These are phyloP conservation scores for Gasteruption jaculator DNA, from an alignment of 2,888 invertebrate species.

Conservation along the genomic window DNA sequence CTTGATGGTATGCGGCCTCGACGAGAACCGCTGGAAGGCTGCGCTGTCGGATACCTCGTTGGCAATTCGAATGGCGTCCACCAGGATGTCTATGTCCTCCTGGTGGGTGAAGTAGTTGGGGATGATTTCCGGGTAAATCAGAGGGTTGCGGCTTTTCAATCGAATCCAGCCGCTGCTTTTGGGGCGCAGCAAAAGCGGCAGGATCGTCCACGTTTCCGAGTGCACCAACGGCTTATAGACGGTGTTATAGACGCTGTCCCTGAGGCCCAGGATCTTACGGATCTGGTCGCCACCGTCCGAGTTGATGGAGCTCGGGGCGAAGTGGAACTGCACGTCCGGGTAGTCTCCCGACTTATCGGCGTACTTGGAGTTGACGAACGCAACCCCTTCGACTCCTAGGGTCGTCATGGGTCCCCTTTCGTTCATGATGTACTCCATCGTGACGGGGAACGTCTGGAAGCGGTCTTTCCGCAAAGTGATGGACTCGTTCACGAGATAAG, in stretches of 20 bases:
- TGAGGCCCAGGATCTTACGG: constrained; percentile 67
- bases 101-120: constrained; percentile 89
- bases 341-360: constrained; percentile 72
- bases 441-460: constrained; percentile 72
- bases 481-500: constrained; percentile 77
- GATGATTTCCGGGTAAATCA: constrained; percentile 78
- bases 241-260: constrained; percentile 78
- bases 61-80: constrained; percentile 82
- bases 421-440: constrained; percentile 75
- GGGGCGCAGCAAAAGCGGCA: constrained; percentile 78
- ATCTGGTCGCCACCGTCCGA: constrained; percentile 81
- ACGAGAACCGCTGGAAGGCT: constrained; percentile 77
- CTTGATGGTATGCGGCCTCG: constrained; percentile 72
- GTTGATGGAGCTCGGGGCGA: constrained; percentile 78
- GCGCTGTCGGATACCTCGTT: constrained; percentile 73
- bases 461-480: constrained; percentile 73
- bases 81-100: constrained; percentile 73
- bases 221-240: constrained; percentile 77
- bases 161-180: constrained; percentile 85
- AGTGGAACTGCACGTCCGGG: constrained; percentile 86
- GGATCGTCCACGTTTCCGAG: constrained; percentile 79
- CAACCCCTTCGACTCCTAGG: constrained; percentile 78
- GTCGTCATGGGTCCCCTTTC: constrained; percentile 81
- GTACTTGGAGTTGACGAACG: constrained; percentile 82
- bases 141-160: constrained; percentile 75